Base-by-base conservation (phyloP, 2,888 invertebrate genomes). In the Stegophylla sp. region DNA sequence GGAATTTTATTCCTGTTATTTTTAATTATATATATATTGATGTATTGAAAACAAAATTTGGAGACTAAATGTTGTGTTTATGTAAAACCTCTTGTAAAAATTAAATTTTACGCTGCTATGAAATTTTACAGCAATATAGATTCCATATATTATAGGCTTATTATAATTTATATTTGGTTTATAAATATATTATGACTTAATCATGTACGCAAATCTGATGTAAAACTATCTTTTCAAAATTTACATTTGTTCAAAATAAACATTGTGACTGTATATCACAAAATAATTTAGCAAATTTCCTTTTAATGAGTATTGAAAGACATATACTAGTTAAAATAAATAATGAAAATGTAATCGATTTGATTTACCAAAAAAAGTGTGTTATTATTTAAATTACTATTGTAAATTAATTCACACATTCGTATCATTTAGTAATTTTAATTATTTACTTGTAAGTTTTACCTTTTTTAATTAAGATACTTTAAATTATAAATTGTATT, bases 181-280 rank as follows among this genome's bases (percentile, higher is more conserved):
- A 75, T 26, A 75, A 75, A 75, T 82, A 75, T 75, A 45, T 79
- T 15, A 64, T 83, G 34, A 82, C 82, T 34, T 73, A 82, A 69
- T 76, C 83, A 77, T 82, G 77, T 67, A 83, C 83, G 63, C 81
- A 74, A 81, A 81, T 82, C 45, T 63, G 82, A 69, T 81, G 83
- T 51, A 61, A 82, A 74, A 71, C 66, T 74, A 73, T 45, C 15
- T 82, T 83, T 82, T 81, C 82, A 59, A 81, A 83, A 81, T 74
- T 82, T 67, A 82, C 82, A 77, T 77, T 63, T 41, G 66, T 82
- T 20, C 66, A 77, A 59, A 74, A 79, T 56, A n/a, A 51, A 45
- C 59, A 81, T 15, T 34, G 79, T 43, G 23, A 59, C 23, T 59
- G 59, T 59, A 28, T 63, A 28, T 59, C 59, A 13, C 59, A 59